Base-by-base conservation (phyloP, 2,888 invertebrate species). In the Chelonus formosanus region DNA sequence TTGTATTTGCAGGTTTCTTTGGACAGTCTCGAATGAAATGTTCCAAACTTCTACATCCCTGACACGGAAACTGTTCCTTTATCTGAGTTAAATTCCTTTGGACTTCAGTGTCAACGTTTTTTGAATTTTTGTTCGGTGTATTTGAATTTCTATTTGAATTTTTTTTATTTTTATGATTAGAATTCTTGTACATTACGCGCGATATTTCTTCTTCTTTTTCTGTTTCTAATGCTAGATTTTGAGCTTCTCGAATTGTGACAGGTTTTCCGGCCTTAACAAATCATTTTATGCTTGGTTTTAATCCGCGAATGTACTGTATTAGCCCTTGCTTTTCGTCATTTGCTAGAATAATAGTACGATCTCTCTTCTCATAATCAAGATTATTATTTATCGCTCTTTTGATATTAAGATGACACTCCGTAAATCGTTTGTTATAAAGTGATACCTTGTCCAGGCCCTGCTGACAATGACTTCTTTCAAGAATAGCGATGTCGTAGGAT, bases 11-110 rank as follows among this genome's bases (percentile, higher is more conserved):
- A 8, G 43, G 32, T 55, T 10, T 59, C 20, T 47, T 5, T 20
- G 63, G 52, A 20, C 64, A 56, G 32, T 67, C n/a, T 57, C 4
- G 59, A 1, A 64, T 56, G n/a, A 60, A 64, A 52, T 67, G 60
- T 36, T 36, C 60, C 3, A 34, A 7, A 3, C 34, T 20, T 1
- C 64, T 57, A 6, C 64, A 67, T 32, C 43, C 34, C 5, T 67
- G 67, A 36, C 67, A 67, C 8, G 61, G 35, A 55, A 44, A 61
- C 55, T 20, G 31, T 52, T 53, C 3, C 44, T 58, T 20, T 20
- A 20, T 20, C 2, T 20, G 20, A 40, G 40, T 40, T 5, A 40
- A n/a, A 40, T 40, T 40, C 3, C 3, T 52, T 53, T 4, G 0
- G 6, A 6, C 8, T n/a, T 40, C 5, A 7, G 8, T 36, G 4